Conservation (phyloP, 2,113 vertebrate species). For the Perca fluviatilis region DNA sequence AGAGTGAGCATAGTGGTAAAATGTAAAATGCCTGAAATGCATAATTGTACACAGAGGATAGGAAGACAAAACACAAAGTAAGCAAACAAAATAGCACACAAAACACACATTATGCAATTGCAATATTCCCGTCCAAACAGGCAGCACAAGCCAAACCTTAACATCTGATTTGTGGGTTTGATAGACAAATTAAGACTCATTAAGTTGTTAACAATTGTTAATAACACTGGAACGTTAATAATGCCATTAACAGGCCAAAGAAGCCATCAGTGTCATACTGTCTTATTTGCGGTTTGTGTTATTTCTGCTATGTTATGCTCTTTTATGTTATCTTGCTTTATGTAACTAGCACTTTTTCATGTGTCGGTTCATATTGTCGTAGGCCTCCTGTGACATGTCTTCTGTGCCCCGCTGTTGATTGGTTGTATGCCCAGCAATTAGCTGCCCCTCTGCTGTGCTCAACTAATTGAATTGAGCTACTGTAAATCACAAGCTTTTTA, state of each 20-base stretch:
- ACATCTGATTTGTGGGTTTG: slow-evolving; percentile 26
- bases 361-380: neutral
- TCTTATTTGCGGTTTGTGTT: neutral
- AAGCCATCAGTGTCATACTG: neutral
- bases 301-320: neutral
- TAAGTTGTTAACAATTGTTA: slow-evolving; percentile 14
- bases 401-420: neutral
- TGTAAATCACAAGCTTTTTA: neutral
- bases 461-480: neutral
- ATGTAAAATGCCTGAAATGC: slow-evolving; percentile 34
- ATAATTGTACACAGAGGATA: slow-evolving; percentile 38
- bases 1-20: slow-evolving; percentile 11
- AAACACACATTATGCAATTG: slow-evolving; percentile 10
- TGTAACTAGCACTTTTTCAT: neutral
- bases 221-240: slow-evolving; percentile 9
- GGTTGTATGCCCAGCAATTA: neutral
- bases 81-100: slow-evolving; percentile 34
- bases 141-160: slow-evolving; percentile 1
- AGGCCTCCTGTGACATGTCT: neutral
- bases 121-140: slow-evolving; percentile 3
- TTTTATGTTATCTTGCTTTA: slow-evolving; percentile 7
- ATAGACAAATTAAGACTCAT: neutral
- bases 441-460: no score
- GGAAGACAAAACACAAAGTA: slow-evolving; percentile 17
- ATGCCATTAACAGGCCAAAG: slow-evolving; percentile 8